Evolutionary conservation across 1,140 invertebrate species (phyloP).

Genomic region (Procambarus clarkii): DNA sequence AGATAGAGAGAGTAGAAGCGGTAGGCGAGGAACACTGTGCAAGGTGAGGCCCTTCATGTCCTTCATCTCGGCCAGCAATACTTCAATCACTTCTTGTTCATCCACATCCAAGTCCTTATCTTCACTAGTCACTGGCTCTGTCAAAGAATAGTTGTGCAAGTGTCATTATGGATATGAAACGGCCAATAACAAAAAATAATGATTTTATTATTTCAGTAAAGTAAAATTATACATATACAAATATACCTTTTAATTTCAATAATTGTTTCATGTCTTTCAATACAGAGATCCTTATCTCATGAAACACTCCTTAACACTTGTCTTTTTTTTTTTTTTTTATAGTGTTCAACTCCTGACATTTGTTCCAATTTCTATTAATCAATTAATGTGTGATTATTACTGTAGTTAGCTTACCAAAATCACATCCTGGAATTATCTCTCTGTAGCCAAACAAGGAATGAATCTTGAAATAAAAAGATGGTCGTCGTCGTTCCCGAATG

Average conservation of each 20-base stretch:
- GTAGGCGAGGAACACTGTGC: slow-evolving; percentile 27
- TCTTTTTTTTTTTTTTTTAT: too few species aligned
- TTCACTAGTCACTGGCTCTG: not conserved
- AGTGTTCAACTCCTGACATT: too few species aligned
- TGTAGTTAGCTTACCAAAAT: not conserved
- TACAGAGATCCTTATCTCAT: too few species aligned
- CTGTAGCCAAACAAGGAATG: slow-evolving; percentile 29
- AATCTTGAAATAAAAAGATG: slow-evolving; percentile 40
- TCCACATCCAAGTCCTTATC: not conserved
- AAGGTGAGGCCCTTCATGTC: slow-evolving; percentile 24
- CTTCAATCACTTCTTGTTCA: slow-evolving; percentile 30
- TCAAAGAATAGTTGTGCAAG: not conserved
- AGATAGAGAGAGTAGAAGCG: not conserved
- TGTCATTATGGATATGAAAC: not conserved
- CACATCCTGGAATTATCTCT: not conserved
- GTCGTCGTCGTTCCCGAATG: slow-evolving; percentile 13
- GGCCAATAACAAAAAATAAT: too few species aligned
- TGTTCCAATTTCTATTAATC: too few species aligned
- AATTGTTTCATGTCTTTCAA: too few species aligned
- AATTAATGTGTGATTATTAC: not conserved
- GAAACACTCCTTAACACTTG: too few species aligned
- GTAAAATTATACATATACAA: too few species aligned
- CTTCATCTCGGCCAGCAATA: slow-evolving; percentile 26
- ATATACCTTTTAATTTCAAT: too few species aligned
- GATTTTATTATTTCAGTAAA: too few species aligned